Evolutionary conservation across 2,797 vertebrate species (phyloP).

Genomic region (Scyliorhinus canicula): DNA sequence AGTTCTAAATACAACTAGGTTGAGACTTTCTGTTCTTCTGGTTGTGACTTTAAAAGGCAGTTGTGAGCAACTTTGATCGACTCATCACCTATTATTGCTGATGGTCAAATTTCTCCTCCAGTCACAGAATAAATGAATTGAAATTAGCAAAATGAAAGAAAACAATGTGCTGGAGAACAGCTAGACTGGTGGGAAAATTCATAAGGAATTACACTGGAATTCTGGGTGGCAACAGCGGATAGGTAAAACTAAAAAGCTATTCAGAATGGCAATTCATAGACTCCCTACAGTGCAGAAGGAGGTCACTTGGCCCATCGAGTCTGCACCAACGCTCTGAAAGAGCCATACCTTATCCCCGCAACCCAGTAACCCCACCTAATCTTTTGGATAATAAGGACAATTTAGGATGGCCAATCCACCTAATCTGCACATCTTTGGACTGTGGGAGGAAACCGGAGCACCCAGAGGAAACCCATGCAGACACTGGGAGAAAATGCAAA

Average conservation of each 20-base stretch:
- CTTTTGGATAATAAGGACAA: too few relatives aligned
- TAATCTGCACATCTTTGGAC: too few relatives aligned
- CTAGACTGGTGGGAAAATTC: neutral
- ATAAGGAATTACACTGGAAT: neutral
- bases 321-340: too few relatives aligned
- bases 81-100: neutral
- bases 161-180: neutral
- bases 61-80: neutral
- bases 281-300: too few relatives aligned
- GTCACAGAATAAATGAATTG: neutral
- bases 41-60: rapidly evolving
- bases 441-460: too few relatives aligned
- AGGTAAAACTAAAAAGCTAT: neutral
- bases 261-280: neutral
- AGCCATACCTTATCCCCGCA: too few relatives aligned
- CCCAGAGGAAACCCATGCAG: too few relatives aligned
- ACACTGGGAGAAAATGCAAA: too few relatives aligned
- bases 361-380: too few relatives aligned
- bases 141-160: neutral
- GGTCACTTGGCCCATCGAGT: too few relatives aligned
- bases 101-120: neutral
- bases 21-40: neutral
- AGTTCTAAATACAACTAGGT: too few relatives aligned
- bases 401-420: too few relatives aligned
- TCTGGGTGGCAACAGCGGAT: neutral